Evolutionary conservation across 2,888 invertebrate genomes (phyloP), one percentile per base, ranked within the genome.

Genomic region (Exephanes ischioxanthus): DNA sequence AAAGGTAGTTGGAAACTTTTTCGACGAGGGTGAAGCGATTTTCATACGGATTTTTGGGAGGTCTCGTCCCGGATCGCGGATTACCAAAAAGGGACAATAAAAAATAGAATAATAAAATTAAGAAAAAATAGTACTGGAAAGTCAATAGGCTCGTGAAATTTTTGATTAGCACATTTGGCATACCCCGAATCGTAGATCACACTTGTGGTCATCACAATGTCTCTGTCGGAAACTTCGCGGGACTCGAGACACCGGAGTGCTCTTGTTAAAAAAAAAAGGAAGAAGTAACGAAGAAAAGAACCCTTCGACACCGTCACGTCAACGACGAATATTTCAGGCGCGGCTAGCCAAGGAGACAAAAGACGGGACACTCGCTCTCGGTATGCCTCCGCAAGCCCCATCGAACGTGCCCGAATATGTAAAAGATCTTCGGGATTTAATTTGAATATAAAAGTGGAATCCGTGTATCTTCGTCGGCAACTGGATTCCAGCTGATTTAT

Each of bases 401-500:
- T 85, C 82, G 79, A 85, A 82, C 30, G 79, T 79, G 51, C 67
- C 45, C 79, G 85, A 85, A 85, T 85, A 85, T 85, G 85, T 85
- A 85, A 85, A 85, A 82, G 79, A 82, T 82, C 82, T 82, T 76
- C 71, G 79, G 82, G 85, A 85, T 85, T 85, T 82, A 85, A 85
- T 85, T 85, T 85, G 85, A 85, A 85, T 85, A 82, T 82, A 79
- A 85, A 85, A 85, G 82, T 85, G 58, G 85, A 85, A 85, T 85
- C 82, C 79, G 82, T 85, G 85, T 85, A 85, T 85, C 71, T 72
- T 75, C 82, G 70, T 63, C 33, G 75, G 75, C 85, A 71, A 79
- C 82, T 82, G 79, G 85, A 85, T 85, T 82, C 33, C 70, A 67
- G 76, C 79, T 85, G 85, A 85, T 85, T 85, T 85, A 85, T 85